Conservation (phyloP, 2,797 vertebrate species). For the Pipistrellus kuhlii region DNA sequence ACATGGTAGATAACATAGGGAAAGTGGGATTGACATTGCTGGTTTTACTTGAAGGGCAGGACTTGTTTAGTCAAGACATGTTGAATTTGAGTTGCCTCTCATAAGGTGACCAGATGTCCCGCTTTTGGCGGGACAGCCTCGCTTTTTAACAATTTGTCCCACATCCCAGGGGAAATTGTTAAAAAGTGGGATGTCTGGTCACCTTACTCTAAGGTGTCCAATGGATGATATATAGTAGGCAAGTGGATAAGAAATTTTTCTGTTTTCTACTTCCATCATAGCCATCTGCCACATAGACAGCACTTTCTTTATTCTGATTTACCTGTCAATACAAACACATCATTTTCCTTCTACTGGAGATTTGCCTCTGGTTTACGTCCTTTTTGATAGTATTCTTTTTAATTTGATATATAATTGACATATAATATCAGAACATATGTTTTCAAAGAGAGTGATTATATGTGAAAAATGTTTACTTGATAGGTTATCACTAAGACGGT, state of each 20-base stretch:
- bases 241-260: not conserved
- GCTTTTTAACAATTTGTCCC: too few species aligned
- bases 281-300: not conserved
- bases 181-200: too few species aligned
- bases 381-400: not conserved
- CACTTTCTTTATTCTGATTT: not conserved
- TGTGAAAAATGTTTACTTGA: not conserved
- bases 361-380: not conserved
- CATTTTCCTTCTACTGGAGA: not conserved
- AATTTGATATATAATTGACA: not conserved
- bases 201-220: not conserved
- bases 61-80: not conserved
- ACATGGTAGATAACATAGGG: not conserved
- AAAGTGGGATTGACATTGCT: not conserved
- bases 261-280: not conserved
- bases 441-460: slow-evolving; percentile 25
- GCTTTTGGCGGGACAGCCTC: too few species aligned
- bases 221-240: not conserved
- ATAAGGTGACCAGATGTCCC: too few species aligned
- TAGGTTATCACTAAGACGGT: not conserved
- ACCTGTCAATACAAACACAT: not conserved
- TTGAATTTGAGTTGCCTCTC: too few species aligned
- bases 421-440: not conserved
- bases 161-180: too few species aligned
- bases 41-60: not conserved